Percentiles rank a stretch among this genome's conserved stretches.
These are phyloP conservation scores for Eulithis prunata DNA, from an alignment of 2,888 invertebrate species.

Conservation along the genomic window DNA sequence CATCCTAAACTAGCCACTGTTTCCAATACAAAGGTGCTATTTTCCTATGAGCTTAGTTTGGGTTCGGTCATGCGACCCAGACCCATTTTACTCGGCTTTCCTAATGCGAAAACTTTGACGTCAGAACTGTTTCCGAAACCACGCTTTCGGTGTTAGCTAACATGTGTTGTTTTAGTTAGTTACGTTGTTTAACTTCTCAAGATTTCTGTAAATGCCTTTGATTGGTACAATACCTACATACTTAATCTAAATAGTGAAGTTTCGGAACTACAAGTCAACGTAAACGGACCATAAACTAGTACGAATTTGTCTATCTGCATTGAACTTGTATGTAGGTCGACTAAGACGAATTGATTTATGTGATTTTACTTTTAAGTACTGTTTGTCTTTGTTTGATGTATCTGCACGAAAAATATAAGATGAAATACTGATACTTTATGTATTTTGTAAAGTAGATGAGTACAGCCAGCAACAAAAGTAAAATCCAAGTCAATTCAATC, in stretches of 20 bases:
- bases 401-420: too few relatives aligned
- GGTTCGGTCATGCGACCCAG: slow-evolving; percentile 60
- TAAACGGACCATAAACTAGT: too few relatives aligned
- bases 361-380: too few relatives aligned
- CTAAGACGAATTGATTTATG: too few relatives aligned
- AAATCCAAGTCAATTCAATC: too few relatives aligned
- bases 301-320: too few relatives aligned
- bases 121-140: slow-evolving; percentile 54
- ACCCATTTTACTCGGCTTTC: slow-evolving; percentile 65
- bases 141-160: slow-evolving; percentile 38
- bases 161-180: slow-evolving; percentile 38
- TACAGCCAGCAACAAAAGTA: too few relatives aligned
- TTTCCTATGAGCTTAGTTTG: slow-evolving; percentile 46
- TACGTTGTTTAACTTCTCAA: slow-evolving; percentile 29
- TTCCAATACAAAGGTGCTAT: slow-evolving; percentile 40
- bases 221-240: background rate
- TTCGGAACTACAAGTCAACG: background rate
- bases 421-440: too few relatives aligned
- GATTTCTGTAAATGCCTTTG: slow-evolving; percentile 22
- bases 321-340: too few relatives aligned
- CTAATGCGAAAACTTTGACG: slow-evolving; percentile 79
- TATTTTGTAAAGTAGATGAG: too few relatives aligned
- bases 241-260: slow-evolving; percentile 1
- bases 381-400: too few relatives aligned
- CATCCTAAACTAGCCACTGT: slow-evolving; percentile 54